These are phyloP conservation scores for Stichodactyla mertensii DNA, from an alignment of 64 coral and sea anemone genomes.

Conservation along the genomic window DNA sequence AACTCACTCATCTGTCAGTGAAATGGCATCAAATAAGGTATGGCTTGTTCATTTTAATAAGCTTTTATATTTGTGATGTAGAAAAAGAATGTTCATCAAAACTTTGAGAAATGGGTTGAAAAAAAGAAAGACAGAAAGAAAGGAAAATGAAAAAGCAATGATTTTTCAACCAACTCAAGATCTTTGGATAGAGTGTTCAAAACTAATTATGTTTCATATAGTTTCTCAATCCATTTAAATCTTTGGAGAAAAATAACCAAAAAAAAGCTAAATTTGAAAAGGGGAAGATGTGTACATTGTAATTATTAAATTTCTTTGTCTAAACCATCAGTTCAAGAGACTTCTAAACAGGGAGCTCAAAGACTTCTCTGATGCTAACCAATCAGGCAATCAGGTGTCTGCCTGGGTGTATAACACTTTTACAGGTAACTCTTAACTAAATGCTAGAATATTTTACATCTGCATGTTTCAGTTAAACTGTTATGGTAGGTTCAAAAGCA, in stretches of 20 bases:
- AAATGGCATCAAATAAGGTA: slow-evolving; percentile 99
- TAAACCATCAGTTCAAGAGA: slow-evolving; percentile 72
- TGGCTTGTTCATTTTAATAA: not conserved
- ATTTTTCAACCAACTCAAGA: too few relatives aligned
- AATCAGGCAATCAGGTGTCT: slow-evolving; percentile 94
- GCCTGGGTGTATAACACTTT: slow-evolving; percentile 98
- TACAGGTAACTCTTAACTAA: slow-evolving; percentile 50
- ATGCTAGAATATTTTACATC: not conserved
- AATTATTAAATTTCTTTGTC: not conserved
- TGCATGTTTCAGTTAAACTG: not conserved
- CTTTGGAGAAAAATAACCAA: too few relatives aligned
- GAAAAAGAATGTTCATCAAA: too few relatives aligned
- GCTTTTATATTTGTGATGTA: too few relatives aligned
- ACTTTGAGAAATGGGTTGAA: too few relatives aligned
- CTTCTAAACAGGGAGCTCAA: slow-evolving; percentile 93
- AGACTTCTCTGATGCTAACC: slow-evolving; percentile 96
- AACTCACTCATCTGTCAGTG: slow-evolving; percentile 96
- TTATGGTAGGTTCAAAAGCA: too few relatives aligned
- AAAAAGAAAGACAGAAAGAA: too few relatives aligned
- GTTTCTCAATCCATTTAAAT: too few relatives aligned
- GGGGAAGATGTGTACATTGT: not conserved
- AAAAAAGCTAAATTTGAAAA: too few relatives aligned
- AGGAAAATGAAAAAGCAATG: too few relatives aligned
- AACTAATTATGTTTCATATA: too few relatives aligned
- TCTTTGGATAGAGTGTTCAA: too few relatives aligned